Conservation (phyloP, 2,113 vertebrate genomes). For the Cathartes aura region DNA sequence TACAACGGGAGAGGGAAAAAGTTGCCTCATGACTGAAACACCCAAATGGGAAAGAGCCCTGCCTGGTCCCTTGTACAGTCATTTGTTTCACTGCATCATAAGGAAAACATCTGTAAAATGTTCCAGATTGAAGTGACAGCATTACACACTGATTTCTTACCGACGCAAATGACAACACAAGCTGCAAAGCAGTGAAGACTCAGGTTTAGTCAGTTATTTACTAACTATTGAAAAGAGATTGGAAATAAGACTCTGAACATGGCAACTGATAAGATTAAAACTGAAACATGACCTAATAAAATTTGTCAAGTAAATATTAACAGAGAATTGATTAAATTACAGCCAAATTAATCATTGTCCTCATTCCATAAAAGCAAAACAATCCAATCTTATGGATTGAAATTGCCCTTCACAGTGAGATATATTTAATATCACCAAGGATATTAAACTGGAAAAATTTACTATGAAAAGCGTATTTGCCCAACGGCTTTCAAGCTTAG, state of each 20-base stretch:
- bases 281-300: not conserved
- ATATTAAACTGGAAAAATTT: slow-evolving; percentile 29
- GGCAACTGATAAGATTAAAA: not conserved
- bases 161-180: not conserved
- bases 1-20: not conserved
- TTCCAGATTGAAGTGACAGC: not conserved
- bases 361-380: not conserved
- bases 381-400: not conserved
- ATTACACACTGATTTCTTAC: not conserved
- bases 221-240: not conserved
- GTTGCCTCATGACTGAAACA: not conserved
- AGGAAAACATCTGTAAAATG: not conserved
- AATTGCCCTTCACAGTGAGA: not conserved
- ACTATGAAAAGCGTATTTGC: not conserved
- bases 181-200: not conserved
- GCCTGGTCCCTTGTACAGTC: not conserved
- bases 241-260: not conserved
- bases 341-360: slow-evolving; percentile 11
- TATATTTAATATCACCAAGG: not conserved
- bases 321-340: not conserved
- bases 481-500: not conserved
- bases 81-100: not conserved
- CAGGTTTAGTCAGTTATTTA: not conserved
- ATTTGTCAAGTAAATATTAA: slow-evolving; percentile 24
- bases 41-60: not conserved